These are phyloP conservation scores for Holotrichia oblita DNA, from an alignment of 1,140 invertebrate species.

Conservation along the genomic window DNA sequence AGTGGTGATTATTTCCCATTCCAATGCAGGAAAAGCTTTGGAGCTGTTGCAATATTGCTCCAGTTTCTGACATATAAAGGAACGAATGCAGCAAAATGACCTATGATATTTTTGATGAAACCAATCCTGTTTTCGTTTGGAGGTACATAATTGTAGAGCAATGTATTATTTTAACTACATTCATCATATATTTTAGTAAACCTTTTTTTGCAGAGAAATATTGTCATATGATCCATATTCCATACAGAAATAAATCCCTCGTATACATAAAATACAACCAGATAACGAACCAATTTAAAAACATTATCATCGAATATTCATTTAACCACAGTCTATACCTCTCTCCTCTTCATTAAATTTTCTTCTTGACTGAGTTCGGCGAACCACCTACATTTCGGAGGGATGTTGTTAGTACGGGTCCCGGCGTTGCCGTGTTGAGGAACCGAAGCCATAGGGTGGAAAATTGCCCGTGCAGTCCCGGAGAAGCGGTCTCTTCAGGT, in stretches of 20 bases:
- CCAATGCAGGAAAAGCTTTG: too few relatives aligned
- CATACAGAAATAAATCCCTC: background rate
- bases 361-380: conserved; percentile 24
- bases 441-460: conserved; percentile 26
- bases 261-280: background rate
- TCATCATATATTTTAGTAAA: too few relatives aligned
- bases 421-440: background rate
- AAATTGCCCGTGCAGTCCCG: conserved; percentile 3
- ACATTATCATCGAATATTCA: conserved; percentile 36
- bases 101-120: too few relatives aligned
- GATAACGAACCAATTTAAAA: conserved; percentile 36
- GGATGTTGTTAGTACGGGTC: background rate
- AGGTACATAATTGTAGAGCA: too few relatives aligned
- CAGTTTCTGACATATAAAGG: too few relatives aligned
- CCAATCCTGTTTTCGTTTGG: too few relatives aligned
- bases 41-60: too few relatives aligned
- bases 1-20: too few relatives aligned
- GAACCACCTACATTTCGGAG: conserved; percentile 26
- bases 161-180: too few relatives aligned
- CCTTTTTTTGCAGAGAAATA: too few relatives aligned
- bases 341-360: conserved; percentile 32
- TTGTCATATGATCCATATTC: too few relatives aligned
- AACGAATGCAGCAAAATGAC: too few relatives aligned
- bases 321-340: conserved; percentile 18
- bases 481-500: conserved; percentile 24